Evolutionary conservation across 2,888 invertebrate species (phyloP), one percentile per base, ranked within the genome.

Genomic region (Eupeodes luniger): DNA sequence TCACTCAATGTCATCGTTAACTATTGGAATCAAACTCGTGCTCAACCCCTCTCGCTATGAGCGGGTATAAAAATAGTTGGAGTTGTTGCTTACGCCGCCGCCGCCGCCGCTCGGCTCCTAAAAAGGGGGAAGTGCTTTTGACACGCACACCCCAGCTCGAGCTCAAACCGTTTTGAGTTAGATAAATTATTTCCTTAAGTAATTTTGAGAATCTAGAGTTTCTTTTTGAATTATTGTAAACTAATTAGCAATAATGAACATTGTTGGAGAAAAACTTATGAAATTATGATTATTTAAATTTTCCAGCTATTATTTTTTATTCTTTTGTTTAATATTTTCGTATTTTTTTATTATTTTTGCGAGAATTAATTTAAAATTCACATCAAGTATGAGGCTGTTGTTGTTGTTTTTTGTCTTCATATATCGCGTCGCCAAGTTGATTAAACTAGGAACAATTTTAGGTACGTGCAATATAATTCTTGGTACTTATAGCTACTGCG

Each of bases 371-470:
- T 87, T 87, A 76, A 53, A 76, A 87, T 87, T 76, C 86, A 12
- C n/a, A 19, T 16, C 86, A 75, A 72, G 76, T 64, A 66, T 11
- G 16, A 70, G 55, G 40, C 9, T 47, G 47, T 27, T 62, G 14
- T 61, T 44, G 16, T 53, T 53, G n/a, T 53, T 53, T 53, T 53
- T 53, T 51, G 14, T 66, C 70, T 70, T 82, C 69, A 27, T 86
- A 82, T 47, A 79, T 64, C 75, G 64, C 75, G 70, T 86, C 86
- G 82, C 75, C 79, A 83, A 80, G 83, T 76, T 80, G 55, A 80
- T 76, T 83, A 79, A 79, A 80, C 79, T 80, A 83, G 76, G 79
- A 87, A 87, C 83, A 66, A 80, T 83, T 83, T 79, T 49, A 83
- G 40, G 34, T 70, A 87, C 82, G 82, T 83, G 79, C 69, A 70